Conservation (phyloP, 2,113 vertebrate species). For the Silurus meridionalis region DNA sequence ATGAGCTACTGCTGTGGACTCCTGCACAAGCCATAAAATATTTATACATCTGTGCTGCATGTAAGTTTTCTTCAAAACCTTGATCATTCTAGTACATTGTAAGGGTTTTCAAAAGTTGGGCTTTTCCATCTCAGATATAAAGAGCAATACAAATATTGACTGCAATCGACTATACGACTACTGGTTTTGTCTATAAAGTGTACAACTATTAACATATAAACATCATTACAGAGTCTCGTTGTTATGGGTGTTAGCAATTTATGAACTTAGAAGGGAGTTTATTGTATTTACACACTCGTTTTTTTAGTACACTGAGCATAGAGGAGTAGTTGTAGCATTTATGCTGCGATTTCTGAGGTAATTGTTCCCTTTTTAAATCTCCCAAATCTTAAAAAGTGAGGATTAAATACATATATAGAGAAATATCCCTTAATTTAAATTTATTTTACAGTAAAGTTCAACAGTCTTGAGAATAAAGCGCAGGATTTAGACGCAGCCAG, state of each 20-base stretch:
- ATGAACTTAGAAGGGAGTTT: neutral
- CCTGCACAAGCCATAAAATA: neutral
- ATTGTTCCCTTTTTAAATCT: neutral
- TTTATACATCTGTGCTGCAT: neutral
- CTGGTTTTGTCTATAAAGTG: neutral
- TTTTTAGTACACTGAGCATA: neutral
- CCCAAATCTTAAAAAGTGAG: neutral
- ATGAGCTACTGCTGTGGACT: neutral
- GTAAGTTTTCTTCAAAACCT: neutral
- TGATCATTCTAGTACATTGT: neutral
- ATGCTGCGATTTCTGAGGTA: neutral
- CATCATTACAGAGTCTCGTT: neutral
- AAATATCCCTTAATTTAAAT: neutral
- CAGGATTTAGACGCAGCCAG: neutral
- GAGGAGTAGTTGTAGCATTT: neutral
- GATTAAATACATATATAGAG: neutral
- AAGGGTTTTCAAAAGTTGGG: neutral
- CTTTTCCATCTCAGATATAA: neutral
- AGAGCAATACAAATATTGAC: neutral
- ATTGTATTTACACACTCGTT: neutral
- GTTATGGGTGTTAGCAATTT: neutral
- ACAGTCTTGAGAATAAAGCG: neutral
- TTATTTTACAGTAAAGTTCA: neutral
- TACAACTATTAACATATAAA: neutral
- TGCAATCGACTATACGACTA: neutral